Evolutionary conservation across 1,140 invertebrate genomes (phyloP).

Genomic region (Phymorhynchus buccinoides): DNA sequence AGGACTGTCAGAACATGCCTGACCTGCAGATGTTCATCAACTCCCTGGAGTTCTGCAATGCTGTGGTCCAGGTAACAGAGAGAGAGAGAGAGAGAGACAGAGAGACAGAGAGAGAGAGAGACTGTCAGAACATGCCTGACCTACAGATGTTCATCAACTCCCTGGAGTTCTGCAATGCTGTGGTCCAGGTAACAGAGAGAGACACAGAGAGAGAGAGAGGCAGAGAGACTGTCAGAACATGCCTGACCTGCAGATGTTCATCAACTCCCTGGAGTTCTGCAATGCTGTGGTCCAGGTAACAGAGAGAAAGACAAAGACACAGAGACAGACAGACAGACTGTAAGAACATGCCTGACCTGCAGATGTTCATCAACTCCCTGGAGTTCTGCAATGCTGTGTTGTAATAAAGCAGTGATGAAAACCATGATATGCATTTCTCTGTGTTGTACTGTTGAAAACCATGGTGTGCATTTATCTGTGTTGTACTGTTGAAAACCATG

Average conservation of each 20-base stretch:
- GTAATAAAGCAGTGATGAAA: no score
- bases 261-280: conserved; percentile 96
- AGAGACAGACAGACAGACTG: conserved; percentile 85
- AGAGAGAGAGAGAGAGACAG: not conserved
- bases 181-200: conserved; percentile 80
- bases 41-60: conserved; percentile 96
- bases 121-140: conserved; percentile 83
- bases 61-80: conserved; percentile 83
- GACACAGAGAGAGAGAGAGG: not conserved
- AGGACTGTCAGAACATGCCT: conserved; percentile 89
- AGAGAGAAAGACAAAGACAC: not conserved
- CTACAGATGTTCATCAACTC: conserved; percentile 92
- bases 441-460: no score
- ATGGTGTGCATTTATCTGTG: no score
- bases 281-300: conserved; percentile 90
- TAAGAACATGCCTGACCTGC: conserved; percentile 86
- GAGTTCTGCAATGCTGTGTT: conserved; percentile 99
- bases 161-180: conserved; percentile 96
- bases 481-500: no score
- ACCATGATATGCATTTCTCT: no score
- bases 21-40: conserved; percentile 92
- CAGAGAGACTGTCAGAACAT: conserved; percentile 83
- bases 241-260: conserved; percentile 88
- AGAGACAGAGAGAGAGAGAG: not conserved
- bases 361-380: conserved; percentile 91